A percentile compares a stretch with the other conserved stretches of the same genome.
phyloP scores from a whole-genome alignment of 2,888 invertebrate genomes.

The Ceratothoa steindachneri region DNA sequence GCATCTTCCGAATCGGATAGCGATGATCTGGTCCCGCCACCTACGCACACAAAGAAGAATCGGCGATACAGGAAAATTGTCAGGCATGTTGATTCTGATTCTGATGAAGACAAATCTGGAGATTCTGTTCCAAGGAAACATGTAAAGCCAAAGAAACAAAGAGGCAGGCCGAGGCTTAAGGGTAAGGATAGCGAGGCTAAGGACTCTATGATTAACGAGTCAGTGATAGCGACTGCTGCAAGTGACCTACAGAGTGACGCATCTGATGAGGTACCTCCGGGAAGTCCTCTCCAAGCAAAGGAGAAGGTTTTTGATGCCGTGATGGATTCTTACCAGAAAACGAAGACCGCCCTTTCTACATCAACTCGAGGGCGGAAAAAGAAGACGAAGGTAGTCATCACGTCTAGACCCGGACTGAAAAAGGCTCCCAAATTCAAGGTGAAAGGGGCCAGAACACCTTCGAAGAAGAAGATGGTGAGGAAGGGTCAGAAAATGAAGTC shows the following conservation, averaged over 20 bases:
- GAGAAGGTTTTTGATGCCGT: neutral
- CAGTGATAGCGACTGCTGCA: neutral
- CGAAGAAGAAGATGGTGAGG: neutral
- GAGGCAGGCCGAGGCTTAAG: neutral
- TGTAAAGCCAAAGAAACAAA: neutral
- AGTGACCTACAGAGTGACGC: slow-evolving; percentile 5
- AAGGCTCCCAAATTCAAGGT: neutral
- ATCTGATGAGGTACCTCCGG: slow-evolving; percentile 18
- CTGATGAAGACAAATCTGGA: slow-evolving; percentile 24
- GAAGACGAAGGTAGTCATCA: neutral
- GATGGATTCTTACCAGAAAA: neutral
- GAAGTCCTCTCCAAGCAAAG: neutral
- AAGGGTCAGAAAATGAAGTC: neutral
- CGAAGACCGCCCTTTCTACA: neutral
- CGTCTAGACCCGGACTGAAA: neutral
- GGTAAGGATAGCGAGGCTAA: slow-evolving; percentile 19
- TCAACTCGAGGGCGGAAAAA: neutral
- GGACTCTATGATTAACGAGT: slow-evolving; percentile 25
- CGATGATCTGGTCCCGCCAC: neutral
- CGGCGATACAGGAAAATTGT: slow-evolving; percentile 36
- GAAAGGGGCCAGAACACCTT: neutral
- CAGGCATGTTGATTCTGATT: slow-evolving; percentile 27
- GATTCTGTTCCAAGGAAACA: neutral
- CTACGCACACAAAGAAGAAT: slow-evolving; percentile 19
- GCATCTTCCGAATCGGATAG: slow-evolving; percentile 17